Percentiles rank a stretch among this genome's conserved stretches.
Evolutionary conservation across 2,113 vertebrate species (phyloP).

Genomic region (Tetraodon nigroviridis): DNA sequence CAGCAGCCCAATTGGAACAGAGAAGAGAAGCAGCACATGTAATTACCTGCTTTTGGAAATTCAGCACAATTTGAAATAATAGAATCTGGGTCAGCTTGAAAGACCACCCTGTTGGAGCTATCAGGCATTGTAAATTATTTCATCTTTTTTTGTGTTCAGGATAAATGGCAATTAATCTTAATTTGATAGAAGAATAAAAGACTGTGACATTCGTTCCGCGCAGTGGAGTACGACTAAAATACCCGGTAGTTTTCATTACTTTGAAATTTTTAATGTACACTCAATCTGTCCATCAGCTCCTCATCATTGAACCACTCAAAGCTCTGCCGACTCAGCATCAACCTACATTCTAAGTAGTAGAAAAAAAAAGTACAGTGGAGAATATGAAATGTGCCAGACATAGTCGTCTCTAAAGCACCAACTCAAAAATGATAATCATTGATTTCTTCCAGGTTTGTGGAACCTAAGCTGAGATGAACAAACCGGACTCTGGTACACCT

Average conservation of each 20-base stretch:
- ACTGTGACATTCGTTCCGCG: constrained; percentile 28
- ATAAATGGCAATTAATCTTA: constrained; percentile 35
- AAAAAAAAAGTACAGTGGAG: constrained; percentile 34
- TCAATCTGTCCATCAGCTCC: constrained; percentile 11
- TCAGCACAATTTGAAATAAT: constrained; percentile 53
- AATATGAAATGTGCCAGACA: constrained; percentile 54
- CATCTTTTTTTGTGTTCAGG: constrained; percentile 28
- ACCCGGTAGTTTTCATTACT: constrained; percentile 30
- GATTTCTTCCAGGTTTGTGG: constrained; percentile 69
- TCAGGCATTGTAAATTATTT: constrained; percentile 7
- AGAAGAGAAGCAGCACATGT: constrained; percentile 44
- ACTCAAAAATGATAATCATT: constrained; percentile 63
- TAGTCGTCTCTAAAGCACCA: constrained; percentile 52
- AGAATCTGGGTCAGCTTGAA: constrained; percentile 50
- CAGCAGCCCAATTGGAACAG: constrained; percentile 58
- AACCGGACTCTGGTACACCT: constrained; percentile 57
- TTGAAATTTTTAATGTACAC: constrained; percentile 29
- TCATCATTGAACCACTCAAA: constrained; percentile 33
- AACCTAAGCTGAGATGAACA: constrained; percentile 60
- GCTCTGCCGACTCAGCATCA: constrained; percentile 44
- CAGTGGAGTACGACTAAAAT: background rate
- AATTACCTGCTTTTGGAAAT: constrained; percentile 52
- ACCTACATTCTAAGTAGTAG: constrained; percentile 34
- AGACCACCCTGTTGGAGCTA: constrained; percentile 6
- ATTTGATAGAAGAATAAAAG: constrained; percentile 23